These are phyloP conservation scores for Sebastes kiyomatsui DNA, from an alignment of 2,797 vertebrate genomes.

Conservation along the genomic window DNA sequence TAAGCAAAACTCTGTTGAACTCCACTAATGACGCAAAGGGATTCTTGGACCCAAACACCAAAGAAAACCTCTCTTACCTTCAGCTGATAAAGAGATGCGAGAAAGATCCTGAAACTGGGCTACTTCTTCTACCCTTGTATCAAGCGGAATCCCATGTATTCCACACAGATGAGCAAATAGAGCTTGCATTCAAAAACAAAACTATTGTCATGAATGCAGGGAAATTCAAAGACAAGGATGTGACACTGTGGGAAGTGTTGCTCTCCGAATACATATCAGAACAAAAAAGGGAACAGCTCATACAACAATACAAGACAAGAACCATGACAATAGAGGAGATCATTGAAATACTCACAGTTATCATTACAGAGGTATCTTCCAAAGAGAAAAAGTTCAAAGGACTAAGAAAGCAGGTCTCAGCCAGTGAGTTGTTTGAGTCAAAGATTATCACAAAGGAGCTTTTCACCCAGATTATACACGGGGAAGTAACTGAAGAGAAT, in stretches of 20 bases:
- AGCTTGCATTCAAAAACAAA: constrained; percentile 70
- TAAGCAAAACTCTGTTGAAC: constrained; percentile 76
- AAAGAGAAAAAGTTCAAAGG: constrained; percentile 81
- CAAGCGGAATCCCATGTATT: constrained; percentile 32
- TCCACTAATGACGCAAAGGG: constrained; percentile 81
- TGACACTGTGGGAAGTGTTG: constrained; percentile 88
- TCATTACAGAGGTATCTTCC: constrained; percentile 81
- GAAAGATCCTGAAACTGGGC: constrained; percentile 71
- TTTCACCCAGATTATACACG: constrained; percentile 83
- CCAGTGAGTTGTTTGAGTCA: constrained; percentile 88
- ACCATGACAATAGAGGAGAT: constrained; percentile 78
- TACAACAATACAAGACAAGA: constrained; percentile 80
- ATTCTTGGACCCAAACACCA: constrained; percentile 90
- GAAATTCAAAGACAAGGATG: constrained; percentile 75
- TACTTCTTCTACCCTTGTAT: constrained; percentile 77
- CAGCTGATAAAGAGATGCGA: constrained; percentile 86
- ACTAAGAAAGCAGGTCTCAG: constrained; percentile 81
- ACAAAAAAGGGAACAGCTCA: constrained; percentile 81
- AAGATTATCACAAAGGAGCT: constrained; percentile 90
- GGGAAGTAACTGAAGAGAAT: constrained; percentile 83
- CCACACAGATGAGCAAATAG: constrained; percentile 78
- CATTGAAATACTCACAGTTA: constrained; percentile 79
- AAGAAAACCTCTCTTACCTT: constrained; percentile 87
- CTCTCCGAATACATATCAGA: constrained; percentile 87
- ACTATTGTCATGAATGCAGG: constrained; percentile 75